Evolutionary conservation across 1,140 invertebrate species (phyloP), one percentile per base, ranked within the genome.

Genomic region (Charaxes varanes): DNA sequence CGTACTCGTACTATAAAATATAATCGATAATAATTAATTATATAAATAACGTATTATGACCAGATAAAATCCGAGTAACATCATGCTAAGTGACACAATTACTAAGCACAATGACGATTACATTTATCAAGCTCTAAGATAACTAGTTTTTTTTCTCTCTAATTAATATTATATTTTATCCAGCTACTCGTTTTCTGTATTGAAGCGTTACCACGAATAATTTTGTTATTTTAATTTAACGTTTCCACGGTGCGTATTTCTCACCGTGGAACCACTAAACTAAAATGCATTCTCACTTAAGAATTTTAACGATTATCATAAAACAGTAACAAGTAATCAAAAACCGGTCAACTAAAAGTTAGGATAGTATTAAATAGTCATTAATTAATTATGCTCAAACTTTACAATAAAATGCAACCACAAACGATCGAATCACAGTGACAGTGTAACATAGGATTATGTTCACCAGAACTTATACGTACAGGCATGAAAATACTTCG

Each of bases 41-140:
- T n/a, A 64, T 62, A 68, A 67, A 62, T 68, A 66, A 65, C 58
- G 51, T 52, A 50, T 52, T 55, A 66, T 46, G 55, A 72, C 54
- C 65, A 65, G 58, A 70, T 56, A 72, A 27, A 30, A 60, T 62
- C 64, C 59, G 71, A 72, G 70, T 70, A 70, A 74, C 64, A 74
- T 70, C 69, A 70, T 71, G 68, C 73, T 74, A 74, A 72, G 62
- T 64, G 67, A 70, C 56, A 73, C 71, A 57, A 69, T 71, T 65
- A 71, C 76, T 79, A 83, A 79, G 76, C 76, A 83, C 79, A 82
- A 74, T 77, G 74, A 79, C 76, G 60, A 71, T 67, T 76, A 81
- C 67, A 78, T 69, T 76, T 60, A 82, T 79, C 62, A 80, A 83
- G 76, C 79, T 62, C 53, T 62, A 77, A 79, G 74, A 77, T 69